Evolutionary conservation across 2,797 vertebrate species (phyloP), one percentile per base, ranked within the genome.

Genomic region (Oreortyx pictus): DNA sequence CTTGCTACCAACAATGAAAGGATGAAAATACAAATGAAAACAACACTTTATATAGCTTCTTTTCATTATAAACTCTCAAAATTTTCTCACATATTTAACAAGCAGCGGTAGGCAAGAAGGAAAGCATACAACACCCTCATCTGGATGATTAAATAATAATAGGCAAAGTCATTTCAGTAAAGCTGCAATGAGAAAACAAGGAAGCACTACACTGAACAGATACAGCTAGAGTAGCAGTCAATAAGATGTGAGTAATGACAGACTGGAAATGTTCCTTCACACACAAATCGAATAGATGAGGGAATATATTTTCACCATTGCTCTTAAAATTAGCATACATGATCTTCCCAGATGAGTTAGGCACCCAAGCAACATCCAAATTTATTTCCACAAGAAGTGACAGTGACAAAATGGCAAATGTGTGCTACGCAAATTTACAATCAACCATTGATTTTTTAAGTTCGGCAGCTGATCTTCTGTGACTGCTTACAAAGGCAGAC

Each of bases 191-290:
- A 59, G 59, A 92, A 82, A 52, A 82, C 80, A 92, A 33, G 14
- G 47, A 86, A 89, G 27, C 29, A 86, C 61, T 74, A 41, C 16
- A 61, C 0, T 0, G 11, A 15, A 8, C 7, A 62, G 66, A 66
- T 64, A 10, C 11, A 71, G 47, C 47, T n/a, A 73, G 47, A 74
- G 77, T 23, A 93, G 18, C 33, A 77, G 65, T 35, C 44, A 90
- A 33, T 15, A 47, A 3, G 15, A n/a, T 3, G 18, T 90, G 87
- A 94, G 88, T 70, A 92, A 71, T 29, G 68, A 56, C 70, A 85
- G 29, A 49, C 89, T 87, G 87, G 61, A 72, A 72, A 93, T 11
- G 8, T 54, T 97, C 79, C 85, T 85, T 41, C 12, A 35, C 17
- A 37, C 65, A 82, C 39, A 88, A 85, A 94, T 9, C 75, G 60